These are phyloP conservation scores for Lithobates sylvaticus DNA, from an alignment of 2,797 vertebrate genomes.

Conservation along the genomic window DNA sequence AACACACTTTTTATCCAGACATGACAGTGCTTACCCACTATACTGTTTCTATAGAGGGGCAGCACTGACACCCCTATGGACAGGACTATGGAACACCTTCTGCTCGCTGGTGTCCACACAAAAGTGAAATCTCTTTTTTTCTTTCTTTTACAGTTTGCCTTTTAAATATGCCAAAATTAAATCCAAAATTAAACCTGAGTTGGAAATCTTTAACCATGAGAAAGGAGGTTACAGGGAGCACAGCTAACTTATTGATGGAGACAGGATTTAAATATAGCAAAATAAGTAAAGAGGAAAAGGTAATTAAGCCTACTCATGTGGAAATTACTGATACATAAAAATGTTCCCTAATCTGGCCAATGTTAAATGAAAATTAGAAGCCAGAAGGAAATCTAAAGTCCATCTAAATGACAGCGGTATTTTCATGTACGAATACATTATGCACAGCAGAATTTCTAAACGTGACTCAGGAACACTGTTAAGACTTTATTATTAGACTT, in stretches of 20 bases:
- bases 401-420: slow-evolving; percentile 5
- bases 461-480: background rate
- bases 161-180: no score
- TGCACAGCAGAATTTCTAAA: background rate
- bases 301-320: slow-evolving; percentile 49
- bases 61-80: no score
- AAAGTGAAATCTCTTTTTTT: no score
- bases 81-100: no score
- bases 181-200: no score
- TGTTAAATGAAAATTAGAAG: slow-evolving; percentile 22
- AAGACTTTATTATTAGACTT: background rate
- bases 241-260: slow-evolving; percentile 33
- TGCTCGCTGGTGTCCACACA: no score
- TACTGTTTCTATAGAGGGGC: no score
- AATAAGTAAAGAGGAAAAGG: slow-evolving; percentile 42
- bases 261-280: slow-evolving; percentile 45
- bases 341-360: slow-evolving; percentile 29
- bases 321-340: slow-evolving; percentile 49
- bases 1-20: no score
- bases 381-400: slow-evolving; percentile 27
- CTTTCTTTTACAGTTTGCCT: no score
- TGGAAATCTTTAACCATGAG: no score
- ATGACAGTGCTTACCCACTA: no score
- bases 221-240: slow-evolving; percentile 5
- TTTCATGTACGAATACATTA: background rate